A percentile compares a stretch with the other conserved stretches of the same genome.
Conservation (phyloP, 2,888 invertebrate species). For the Brenthis hecate region DNA sequence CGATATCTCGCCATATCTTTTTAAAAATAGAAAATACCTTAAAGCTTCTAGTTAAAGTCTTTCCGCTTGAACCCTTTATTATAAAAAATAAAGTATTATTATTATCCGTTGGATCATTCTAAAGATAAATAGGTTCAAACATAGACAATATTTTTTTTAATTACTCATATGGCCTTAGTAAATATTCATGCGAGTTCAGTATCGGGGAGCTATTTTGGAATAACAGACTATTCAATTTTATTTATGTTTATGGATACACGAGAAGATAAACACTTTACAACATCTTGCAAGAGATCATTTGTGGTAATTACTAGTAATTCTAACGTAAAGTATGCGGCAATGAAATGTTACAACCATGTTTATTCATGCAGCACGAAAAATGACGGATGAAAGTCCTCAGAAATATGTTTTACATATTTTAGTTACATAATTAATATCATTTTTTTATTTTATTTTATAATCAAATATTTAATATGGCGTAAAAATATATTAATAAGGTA, state of each 20-base stretch:
- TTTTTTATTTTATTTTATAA: neutral
- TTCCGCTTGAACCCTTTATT: no score
- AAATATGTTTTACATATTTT: neutral
- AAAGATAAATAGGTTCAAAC: no score
- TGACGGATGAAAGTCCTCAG: neutral
- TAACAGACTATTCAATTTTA: neutral
- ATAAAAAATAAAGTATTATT: no score
- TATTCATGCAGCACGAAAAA: conserved; percentile 3
- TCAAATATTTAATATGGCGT: no score
- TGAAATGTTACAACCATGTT: neutral
- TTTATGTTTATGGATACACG: neutral
- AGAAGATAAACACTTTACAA: neutral
- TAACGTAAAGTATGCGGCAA: neutral
- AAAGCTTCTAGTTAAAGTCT: no score
- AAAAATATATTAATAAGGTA: no score
- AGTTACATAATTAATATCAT: neutral
- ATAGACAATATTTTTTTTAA: no score
- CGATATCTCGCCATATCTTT: no score
- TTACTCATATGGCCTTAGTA: neutral
- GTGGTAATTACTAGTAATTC: neutral
- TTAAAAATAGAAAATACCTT: no score
- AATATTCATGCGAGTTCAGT: neutral
- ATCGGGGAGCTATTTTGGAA: no score
- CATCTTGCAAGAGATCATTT: no score
- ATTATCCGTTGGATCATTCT: no score